These are phyloP conservation scores for Rhynchomys soricoides DNA, from an alignment of 2,113 vertebrate genomes.

Conservation along the genomic window DNA sequence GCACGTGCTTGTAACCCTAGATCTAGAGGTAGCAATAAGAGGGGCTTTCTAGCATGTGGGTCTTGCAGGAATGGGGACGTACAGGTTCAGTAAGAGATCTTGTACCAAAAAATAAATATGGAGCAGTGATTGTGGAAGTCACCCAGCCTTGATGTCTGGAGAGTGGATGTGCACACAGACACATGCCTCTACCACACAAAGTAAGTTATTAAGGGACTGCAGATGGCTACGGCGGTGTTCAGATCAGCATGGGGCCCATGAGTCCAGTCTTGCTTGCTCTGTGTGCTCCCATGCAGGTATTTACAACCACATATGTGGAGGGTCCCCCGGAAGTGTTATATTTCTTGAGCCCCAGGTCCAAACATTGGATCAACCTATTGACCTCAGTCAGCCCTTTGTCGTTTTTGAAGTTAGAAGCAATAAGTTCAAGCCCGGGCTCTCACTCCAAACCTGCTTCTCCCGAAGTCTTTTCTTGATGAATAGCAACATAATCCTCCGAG, in stretches of 20 bases:
- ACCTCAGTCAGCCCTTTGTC: conserved; percentile 7
- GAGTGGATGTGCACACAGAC: background rate
- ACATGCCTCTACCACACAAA: background rate
- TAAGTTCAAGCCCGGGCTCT: conserved; percentile 55
- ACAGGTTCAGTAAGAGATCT: background rate
- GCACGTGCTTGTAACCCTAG: background rate
- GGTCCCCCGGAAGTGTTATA: background rate
- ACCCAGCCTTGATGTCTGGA: background rate
- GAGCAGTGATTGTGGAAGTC: background rate
- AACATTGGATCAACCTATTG: background rate
- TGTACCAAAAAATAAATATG: background rate
- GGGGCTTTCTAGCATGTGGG: background rate
- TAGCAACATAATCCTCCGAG: conserved; percentile 64
- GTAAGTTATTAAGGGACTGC: background rate
- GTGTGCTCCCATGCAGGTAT: background rate
- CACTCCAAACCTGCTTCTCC: conserved; percentile 63
- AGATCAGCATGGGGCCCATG: background rate
- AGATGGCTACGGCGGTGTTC: background rate
- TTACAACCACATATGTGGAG: background rate
- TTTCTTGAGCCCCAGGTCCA: conserved; percentile 13
- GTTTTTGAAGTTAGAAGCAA: conserved; percentile 33
- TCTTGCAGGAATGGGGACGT: background rate
- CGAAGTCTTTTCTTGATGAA: conserved; percentile 62
- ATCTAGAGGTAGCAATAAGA: too few relatives aligned
- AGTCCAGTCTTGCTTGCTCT: background rate